Percentiles rank a stretch among this genome's conserved stretches.
phyloP scores from a whole-genome alignment of 2,888 invertebrate genomes.

The Parnassius orleans region DNA sequence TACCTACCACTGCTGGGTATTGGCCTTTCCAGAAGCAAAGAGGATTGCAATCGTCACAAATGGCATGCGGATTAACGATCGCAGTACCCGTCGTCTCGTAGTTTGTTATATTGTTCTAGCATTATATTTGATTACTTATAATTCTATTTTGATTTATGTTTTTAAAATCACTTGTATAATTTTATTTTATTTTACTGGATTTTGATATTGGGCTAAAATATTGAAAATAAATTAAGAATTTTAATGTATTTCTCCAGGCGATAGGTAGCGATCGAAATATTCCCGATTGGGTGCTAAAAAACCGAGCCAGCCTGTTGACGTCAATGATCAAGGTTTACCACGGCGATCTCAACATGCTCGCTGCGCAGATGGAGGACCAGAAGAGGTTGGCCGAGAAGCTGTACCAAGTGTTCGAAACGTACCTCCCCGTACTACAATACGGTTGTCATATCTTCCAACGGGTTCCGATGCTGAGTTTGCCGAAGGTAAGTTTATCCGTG shows the following conservation, averaged over 20 bases:
- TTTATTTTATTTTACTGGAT: too few species aligned
- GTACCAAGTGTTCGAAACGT: conserved; percentile 93
- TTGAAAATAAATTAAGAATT: too few species aligned
- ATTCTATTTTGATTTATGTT: not conserved
- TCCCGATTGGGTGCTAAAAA: conserved; percentile 89
- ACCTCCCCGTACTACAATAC: conserved; percentile 90
- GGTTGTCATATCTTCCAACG: conserved; percentile 92
- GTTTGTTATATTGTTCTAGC: not conserved
- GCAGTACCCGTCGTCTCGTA: too few species aligned
- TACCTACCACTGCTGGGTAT: too few species aligned
- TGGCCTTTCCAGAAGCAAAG: too few species aligned
- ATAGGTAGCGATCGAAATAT: conserved; percentile 93
- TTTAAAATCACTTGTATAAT: too few species aligned
- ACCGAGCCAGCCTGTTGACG: conserved; percentile 88
- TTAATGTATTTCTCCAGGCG: conserved; percentile 77
- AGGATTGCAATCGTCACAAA: too few species aligned
- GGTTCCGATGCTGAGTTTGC: conserved; percentile 89
- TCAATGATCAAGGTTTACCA: conserved; percentile 92
- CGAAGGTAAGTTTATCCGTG: conserved; percentile 82
- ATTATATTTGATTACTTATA: not conserved
- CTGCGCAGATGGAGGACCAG: conserved; percentile 78
- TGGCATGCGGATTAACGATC: too few species aligned
- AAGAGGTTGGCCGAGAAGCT: conserved; percentile 83
- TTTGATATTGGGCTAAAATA: too few species aligned
- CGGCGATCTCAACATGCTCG: conserved; percentile 88